Percentiles rank a stretch among this genome's conserved stretches.
phyloP scores from a whole-genome alignment of 2,888 invertebrate genomes.

The Lithosia quadra region DNA sequence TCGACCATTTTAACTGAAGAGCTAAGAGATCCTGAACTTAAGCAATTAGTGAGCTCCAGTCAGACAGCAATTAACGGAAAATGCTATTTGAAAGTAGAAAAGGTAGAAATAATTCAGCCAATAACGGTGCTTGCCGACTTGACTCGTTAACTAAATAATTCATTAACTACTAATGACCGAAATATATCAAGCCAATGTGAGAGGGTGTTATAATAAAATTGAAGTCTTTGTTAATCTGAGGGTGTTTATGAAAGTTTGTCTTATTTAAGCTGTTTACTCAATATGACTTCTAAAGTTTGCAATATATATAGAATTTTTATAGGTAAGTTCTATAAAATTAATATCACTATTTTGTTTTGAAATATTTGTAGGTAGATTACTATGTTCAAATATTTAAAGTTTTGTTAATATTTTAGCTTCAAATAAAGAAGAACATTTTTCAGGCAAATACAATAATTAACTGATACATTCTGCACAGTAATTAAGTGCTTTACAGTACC shows the following conservation, averaged over 20 bases:
- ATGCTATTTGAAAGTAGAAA: conserved; percentile 82
- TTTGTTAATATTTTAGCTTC: no score
- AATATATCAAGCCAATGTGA: conserved; percentile 67
- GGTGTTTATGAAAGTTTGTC: conserved; percentile 14
- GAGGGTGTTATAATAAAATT: conserved; percentile 45
- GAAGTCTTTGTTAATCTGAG: conserved; percentile 28
- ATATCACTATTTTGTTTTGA: no score
- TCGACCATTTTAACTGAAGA: conserved; percentile 79
- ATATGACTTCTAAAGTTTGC: neutral
- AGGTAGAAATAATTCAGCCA: conserved; percentile 84
- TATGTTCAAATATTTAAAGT: no score
- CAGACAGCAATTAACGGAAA: conserved; percentile 85
- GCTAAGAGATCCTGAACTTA: conserved; percentile 84
- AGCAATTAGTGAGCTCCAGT: conserved; percentile 85
- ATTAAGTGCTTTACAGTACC: conserved; percentile 50
- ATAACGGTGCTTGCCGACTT: conserved; percentile 72
- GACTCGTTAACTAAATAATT: conserved; percentile 82
- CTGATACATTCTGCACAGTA: conserved; percentile 47
- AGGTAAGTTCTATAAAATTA: no score
- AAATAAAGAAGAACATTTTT: neutral
- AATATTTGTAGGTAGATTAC: no score
- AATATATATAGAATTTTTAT: neutral
- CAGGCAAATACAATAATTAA: conserved; percentile 50
- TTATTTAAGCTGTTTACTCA: conserved; percentile 11
- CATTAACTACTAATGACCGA: conserved; percentile 81